These are phyloP conservation scores for Drosophila eohydei DNA, from an alignment of 2,888 invertebrate species.

Conservation along the genomic window DNA sequence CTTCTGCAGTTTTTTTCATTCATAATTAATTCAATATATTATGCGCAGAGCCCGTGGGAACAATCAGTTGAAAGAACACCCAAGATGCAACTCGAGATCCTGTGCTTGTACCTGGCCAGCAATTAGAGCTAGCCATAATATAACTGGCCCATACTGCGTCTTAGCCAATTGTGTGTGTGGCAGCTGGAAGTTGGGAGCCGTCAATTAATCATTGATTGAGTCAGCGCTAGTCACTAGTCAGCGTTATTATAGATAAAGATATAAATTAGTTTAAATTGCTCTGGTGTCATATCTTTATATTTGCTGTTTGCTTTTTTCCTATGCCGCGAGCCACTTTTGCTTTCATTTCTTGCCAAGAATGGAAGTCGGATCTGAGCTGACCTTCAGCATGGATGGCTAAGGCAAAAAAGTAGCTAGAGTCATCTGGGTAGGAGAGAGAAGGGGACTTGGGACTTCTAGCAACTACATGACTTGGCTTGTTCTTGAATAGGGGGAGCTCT, in stretches of 20 bases:
- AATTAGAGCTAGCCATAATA: neutral
- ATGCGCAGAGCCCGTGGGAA: slow-evolving; percentile 40
- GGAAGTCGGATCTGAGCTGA: slow-evolving; percentile 52
- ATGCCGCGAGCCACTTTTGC: slow-evolving; percentile 51
- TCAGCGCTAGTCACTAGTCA: slow-evolving; percentile 42
- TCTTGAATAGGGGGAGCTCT: slow-evolving; percentile 53
- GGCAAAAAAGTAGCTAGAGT: slow-evolving; percentile 25
- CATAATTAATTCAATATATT: slow-evolving; percentile 41
- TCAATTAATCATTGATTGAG: slow-evolving; percentile 50
- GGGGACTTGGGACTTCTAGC: neutral
- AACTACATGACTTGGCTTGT: neutral
- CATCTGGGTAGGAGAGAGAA: neutral
- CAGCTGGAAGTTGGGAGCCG: slow-evolving; percentile 10
- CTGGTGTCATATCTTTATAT: slow-evolving; percentile 40
- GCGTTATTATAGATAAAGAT: slow-evolving; percentile 27
- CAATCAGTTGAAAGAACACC: neutral
- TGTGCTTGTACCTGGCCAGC: slow-evolving; percentile 3
- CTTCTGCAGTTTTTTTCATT: neutral
- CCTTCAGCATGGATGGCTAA: slow-evolving; percentile 54
- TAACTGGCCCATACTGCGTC: neutral
- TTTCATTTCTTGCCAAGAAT: slow-evolving; percentile 66
- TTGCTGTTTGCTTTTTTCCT: slow-evolving; percentile 15
- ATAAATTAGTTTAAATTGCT: slow-evolving; percentile 58
- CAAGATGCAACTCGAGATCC: slow-evolving; percentile 5
- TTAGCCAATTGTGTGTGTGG: slow-evolving; percentile 4